Base-by-base conservation (phyloP, 2,797 vertebrate genomes). In the Phoeniculus purpureus region DNA sequence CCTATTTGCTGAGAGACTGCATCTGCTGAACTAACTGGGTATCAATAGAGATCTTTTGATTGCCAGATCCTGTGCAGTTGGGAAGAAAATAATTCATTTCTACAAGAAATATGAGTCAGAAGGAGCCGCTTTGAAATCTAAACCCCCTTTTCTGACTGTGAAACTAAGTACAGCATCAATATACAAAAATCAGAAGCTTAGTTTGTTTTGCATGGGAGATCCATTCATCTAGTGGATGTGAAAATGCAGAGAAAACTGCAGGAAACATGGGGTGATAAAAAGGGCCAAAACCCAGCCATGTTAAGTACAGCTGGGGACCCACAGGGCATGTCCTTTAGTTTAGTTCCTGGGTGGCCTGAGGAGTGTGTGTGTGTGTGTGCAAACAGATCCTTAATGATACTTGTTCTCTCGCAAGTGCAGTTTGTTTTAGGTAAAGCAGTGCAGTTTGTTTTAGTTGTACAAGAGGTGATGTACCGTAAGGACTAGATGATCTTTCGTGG, bases 361-460 rank as follows among this genome's bases (percentile, higher is more conserved):
- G 34, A 31, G 11, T 48, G 2, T 3, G 16, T 3, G 18, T 25
- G 12, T 48, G 12, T 3, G 8, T 4, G 4, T 9, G 4, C 2
- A 1, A 2, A 2, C 32, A 40, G 18, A 29, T 12, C 21, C 2
- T 54, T 47, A 34, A 40, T 29, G 45, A 21, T 32, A 32, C 14
- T 65, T 34, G 18, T 61, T 88, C 66, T 74, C 58, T 84, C 31
- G 61, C 16, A 13, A 31, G 37, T 48, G 62, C 25, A 21, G 1
- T 56, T 54, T 23, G 10, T 5, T 76, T 32, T 26, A 19, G 72
- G n/a, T 27, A 0, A 58, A 87, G 32, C 45, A 9, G n/a, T n/a
- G n/a, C n/a, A n/a, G n/a, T n/a, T n/a, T n/a, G n/a, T n/a, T 47
- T 88, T 4, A 27, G 31, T 50, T 72, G 12, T 3, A 40, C 66